Evolutionary conservation across 2,113 vertebrate genomes (phyloP).

Genomic region (Neopipo cinnamomea): DNA sequence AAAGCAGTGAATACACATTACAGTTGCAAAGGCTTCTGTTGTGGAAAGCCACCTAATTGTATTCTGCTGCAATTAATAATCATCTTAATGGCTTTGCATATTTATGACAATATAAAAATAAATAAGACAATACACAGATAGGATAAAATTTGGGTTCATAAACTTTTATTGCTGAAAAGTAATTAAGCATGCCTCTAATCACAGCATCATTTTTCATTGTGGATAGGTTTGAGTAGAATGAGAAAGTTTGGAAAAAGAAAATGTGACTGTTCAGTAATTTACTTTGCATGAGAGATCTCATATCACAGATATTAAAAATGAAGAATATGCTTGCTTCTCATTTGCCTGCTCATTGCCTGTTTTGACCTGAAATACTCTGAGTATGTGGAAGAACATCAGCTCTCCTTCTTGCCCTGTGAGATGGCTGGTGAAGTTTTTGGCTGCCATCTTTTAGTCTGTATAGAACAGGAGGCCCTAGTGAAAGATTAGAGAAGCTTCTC

Average conservation of each 20-base stretch:
- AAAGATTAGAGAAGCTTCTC: background rate
- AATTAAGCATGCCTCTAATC: constrained; percentile 53
- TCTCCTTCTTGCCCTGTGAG: fast-evolving
- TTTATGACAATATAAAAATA: constrained; percentile 60
- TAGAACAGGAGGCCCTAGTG: background rate
- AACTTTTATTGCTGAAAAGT: constrained; percentile 20
- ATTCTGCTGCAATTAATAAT: constrained; percentile 59
- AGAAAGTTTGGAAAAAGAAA: background rate
- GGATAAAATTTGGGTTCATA: constrained; percentile 37
- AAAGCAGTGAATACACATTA: constrained; percentile 5
- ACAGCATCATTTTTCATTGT: constrained; percentile 27
- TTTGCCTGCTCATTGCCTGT: background rate
- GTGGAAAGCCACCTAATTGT: constrained; percentile 43
- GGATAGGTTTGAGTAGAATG: background rate
- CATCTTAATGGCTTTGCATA: constrained; percentile 55
- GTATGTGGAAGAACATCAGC: background rate
- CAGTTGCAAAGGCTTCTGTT: background rate
- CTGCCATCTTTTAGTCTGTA: background rate
- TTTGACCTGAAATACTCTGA: background rate
- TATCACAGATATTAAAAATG: background rate
- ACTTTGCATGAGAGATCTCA: background rate
- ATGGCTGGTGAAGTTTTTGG: background rate
- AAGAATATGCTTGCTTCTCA: background rate
- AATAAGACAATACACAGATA: constrained; percentile 12
- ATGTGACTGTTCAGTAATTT: background rate